Conservation (phyloP, 2,113 vertebrate species). For the Desmodus rotundus region DNA sequence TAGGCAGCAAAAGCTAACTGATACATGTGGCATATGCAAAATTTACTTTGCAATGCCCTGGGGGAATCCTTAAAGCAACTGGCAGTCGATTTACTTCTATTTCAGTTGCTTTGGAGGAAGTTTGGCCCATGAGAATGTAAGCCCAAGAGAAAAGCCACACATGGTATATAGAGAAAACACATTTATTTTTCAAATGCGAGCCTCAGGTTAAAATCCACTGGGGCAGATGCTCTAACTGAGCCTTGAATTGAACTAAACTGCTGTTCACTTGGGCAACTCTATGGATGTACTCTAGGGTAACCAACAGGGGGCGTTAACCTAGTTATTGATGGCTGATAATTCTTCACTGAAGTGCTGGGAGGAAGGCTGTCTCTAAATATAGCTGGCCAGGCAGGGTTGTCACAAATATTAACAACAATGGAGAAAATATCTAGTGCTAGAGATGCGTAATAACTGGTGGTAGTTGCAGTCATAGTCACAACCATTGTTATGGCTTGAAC, state of each 20-base stretch:
- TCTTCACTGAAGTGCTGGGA: background rate
- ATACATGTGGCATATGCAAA: background rate
- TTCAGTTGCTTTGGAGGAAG: background rate
- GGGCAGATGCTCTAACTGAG: background rate
- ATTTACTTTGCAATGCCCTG: background rate
- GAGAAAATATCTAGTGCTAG: fast-evolving
- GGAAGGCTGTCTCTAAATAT: background rate
- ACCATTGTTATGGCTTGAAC: fast-evolving
- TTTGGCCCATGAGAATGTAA: background rate
- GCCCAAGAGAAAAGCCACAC: background rate
- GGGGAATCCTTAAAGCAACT: background rate
- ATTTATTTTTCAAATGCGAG: background rate
- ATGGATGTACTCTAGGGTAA: background rate
- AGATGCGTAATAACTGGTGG: too few species aligned
- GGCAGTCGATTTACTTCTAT: background rate
- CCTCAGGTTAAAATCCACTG: background rate
- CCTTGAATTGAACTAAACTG: background rate
- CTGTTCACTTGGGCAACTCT: background rate
- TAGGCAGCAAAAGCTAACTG: background rate
- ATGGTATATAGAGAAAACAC: background rate
- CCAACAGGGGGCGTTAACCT: background rate
- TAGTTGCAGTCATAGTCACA: fast-evolving
- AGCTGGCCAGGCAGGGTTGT: background rate
- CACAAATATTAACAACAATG: background rate
- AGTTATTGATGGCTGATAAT: background rate